Evolutionary conservation across 2,888 invertebrate genomes (phyloP).

Genomic region (Thalpophila matura): DNA sequence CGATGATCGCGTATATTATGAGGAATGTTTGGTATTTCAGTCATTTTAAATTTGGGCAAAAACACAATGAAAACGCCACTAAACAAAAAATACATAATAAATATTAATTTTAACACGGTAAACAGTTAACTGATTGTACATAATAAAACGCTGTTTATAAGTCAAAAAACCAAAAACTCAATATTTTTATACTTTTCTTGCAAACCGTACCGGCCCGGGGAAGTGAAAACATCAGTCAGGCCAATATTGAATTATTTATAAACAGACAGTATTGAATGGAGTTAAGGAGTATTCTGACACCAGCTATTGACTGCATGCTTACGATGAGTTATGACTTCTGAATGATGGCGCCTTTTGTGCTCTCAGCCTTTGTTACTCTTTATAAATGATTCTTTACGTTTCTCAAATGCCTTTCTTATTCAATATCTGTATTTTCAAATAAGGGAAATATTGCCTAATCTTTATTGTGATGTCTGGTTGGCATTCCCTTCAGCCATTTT

Average conservation of each 20-base stretch:
- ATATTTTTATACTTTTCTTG: slow-evolving; percentile 44
- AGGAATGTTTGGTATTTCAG: no score
- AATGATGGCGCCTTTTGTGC: slow-evolving; percentile 84
- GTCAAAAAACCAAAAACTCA: background rate
- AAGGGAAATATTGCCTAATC: slow-evolving; percentile 29
- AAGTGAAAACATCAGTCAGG: slow-evolving; percentile 72
- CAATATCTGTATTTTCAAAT: slow-evolving; percentile 49
- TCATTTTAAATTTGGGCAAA: no score
- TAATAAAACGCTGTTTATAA: background rate
- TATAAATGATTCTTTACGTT: slow-evolving; percentile 71
- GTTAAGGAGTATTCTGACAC: slow-evolving; percentile 83
- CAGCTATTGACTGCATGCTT: slow-evolving; percentile 85
- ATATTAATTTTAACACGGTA: no score
- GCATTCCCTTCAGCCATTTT: background rate
- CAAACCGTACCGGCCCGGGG: slow-evolving; percentile 61
- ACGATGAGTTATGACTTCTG: slow-evolving; percentile 83
- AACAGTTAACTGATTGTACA: background rate
- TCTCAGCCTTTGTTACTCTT: slow-evolving; percentile 74
- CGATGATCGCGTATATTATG: no score
- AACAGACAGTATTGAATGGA: slow-evolving; percentile 82
- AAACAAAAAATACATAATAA: no score
- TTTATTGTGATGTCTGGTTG: slow-evolving; percentile 25
- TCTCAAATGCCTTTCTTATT: slow-evolving; percentile 66
- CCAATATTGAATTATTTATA: slow-evolving; percentile 88
- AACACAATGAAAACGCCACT: no score